phyloP scores from a whole-genome alignment of 2,888 invertebrate genomes.

The Scaptomyza tumidula region DNA sequence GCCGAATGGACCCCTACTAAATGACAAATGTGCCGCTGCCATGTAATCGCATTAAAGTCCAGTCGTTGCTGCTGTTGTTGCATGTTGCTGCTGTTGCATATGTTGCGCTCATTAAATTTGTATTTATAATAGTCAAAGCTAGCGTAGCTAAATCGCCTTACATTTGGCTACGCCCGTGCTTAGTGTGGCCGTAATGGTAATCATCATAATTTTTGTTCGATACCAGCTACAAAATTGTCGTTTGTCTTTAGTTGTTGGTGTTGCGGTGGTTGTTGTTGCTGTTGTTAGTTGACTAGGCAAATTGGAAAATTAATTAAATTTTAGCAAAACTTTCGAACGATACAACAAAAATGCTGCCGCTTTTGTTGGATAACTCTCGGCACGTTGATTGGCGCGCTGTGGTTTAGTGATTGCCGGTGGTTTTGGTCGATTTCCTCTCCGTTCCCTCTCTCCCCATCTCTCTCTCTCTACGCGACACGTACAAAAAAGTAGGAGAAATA shows the following conservation, averaged over 20 bases:
- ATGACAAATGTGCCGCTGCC: slow-evolving; percentile 78
- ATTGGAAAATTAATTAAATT: slow-evolving; percentile 79
- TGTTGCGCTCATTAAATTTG: slow-evolving; percentile 79
- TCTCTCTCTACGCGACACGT: slow-evolving; percentile 13
- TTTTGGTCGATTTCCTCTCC: slow-evolving; percentile 15
- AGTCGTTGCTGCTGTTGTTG: slow-evolving; percentile 47
- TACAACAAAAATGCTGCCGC: slow-evolving; percentile 21
- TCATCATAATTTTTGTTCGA: slow-evolving; percentile 63
- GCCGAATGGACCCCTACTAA: slow-evolving; percentile 53
- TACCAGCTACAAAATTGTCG: slow-evolving; percentile 59
- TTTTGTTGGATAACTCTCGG: slow-evolving; percentile 59
- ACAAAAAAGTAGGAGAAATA: slow-evolving; percentile 21
- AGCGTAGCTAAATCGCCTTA: slow-evolving; percentile 67
- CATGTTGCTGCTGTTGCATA: slow-evolving; percentile 61
- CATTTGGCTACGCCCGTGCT: slow-evolving; percentile 73
- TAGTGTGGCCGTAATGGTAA: slow-evolving; percentile 69
- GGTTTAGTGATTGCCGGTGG: slow-evolving; percentile 61
- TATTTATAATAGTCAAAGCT: slow-evolving; percentile 71
- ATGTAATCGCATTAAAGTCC: slow-evolving; percentile 77
- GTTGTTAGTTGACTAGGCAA: slow-evolving; percentile 60
- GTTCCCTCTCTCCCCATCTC: background rate
- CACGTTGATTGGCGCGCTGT: slow-evolving; percentile 73
- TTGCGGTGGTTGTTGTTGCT: slow-evolving; percentile 10
- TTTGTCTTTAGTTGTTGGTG: slow-evolving; percentile 9
- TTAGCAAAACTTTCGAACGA: slow-evolving; percentile 74